Base-by-base conservation (phyloP, 2,797 vertebrate genomes). In the Macropodus opercularis region DNA sequence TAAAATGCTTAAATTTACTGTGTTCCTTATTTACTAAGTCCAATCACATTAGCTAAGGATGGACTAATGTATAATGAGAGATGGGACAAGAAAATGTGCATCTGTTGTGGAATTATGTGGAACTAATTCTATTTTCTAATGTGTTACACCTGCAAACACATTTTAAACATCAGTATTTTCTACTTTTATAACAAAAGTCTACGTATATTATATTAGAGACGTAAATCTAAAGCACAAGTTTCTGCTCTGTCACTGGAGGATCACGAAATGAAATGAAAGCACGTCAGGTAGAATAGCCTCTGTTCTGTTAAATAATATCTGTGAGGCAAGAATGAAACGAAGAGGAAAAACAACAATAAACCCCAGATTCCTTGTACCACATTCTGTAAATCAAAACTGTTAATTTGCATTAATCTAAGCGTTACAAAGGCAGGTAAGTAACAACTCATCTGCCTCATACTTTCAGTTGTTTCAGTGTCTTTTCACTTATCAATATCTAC, bases 401-500 rank as follows among this genome's bases (percentile, higher is more conserved):
- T 64, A n/a, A 52, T 44, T 35, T 41, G 23, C 63, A 58, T 23
- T 49, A 62, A 60, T 62, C 21, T n/a, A 36, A 76, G 72, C 34
- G 68, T 31, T 55, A 54, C 22, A 44, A 43, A 38, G 17, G 14
- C 63, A n/a, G n/a, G n/a, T n/a, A n/a, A n/a, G n/a, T n/a, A n/a
- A n/a, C n/a, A n/a, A n/a, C n/a, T n/a, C n/a, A n/a, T n/a, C n/a
- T n/a, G n/a, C n/a, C n/a, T n/a, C n/a, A n/a, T n/a, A n/a, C n/a
- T n/a, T n/a, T n/a, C n/a, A n/a, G n/a, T n/a, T n/a, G n/a, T n/a
- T n/a, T n/a, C n/a, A n/a, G n/a, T n/a, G n/a, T n/a, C n/a, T n/a
- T n/a, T n/a, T n/a, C n/a, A n/a, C n/a, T n/a, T n/a, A n/a, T n/a
- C n/a, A n/a, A n/a, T n/a, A n/a, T n/a, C n/a, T n/a, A n/a, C n/a